These are phyloP conservation scores for Thunnus albacares DNA, from an alignment of 2,797 vertebrate species.

Conservation along the genomic window DNA sequence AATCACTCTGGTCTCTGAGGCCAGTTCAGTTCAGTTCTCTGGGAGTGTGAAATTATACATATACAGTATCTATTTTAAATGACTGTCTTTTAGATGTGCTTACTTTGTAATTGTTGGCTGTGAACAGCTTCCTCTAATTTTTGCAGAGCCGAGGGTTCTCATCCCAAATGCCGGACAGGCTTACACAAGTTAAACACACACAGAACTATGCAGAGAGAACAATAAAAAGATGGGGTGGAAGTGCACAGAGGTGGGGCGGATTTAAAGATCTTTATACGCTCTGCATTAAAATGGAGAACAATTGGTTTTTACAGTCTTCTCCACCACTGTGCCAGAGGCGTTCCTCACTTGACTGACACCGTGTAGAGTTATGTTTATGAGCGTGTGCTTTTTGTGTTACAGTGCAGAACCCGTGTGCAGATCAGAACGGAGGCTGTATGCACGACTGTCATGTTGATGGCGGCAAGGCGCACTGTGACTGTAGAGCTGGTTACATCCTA, in stretches of 20 bases:
- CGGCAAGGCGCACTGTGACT: slow-evolving; percentile 86
- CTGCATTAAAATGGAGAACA: slow-evolving; percentile 25
- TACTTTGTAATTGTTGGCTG: slow-evolving; percentile 72
- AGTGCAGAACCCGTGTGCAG: slow-evolving; percentile 89
- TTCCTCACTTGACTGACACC: slow-evolving; percentile 6
- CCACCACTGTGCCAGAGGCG: slow-evolving; percentile 6
- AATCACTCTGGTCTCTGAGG: slow-evolving; percentile 31
- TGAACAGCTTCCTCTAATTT: slow-evolving; percentile 66
- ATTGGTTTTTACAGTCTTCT: slow-evolving; percentile 32
- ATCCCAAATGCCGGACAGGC: slow-evolving; percentile 60
- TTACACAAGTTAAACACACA: slow-evolving; percentile 62
- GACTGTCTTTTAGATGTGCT: slow-evolving; percentile 62
- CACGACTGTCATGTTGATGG: slow-evolving; percentile 87
- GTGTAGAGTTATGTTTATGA: slow-evolving; percentile 11
- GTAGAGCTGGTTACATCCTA: slow-evolving; percentile 88
- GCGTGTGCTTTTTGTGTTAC: slow-evolving; percentile 48
- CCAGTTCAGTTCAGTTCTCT: slow-evolving; percentile 18
- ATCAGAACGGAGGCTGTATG: slow-evolving; percentile 92
- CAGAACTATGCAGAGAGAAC: slow-evolving; percentile 39
- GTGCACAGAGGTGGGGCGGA: slow-evolving; percentile 4
- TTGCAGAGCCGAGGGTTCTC: slow-evolving; percentile 50
- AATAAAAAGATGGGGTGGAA: slow-evolving; percentile 31
- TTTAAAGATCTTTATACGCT: slow-evolving; percentile 37
- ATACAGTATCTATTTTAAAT: slow-evolving; percentile 45
- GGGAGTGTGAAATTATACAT: slow-evolving; percentile 52